These are phyloP conservation scores for Sympetrum striolatum DNA, from an alignment of 2,888 invertebrate species.

Conservation along the genomic window DNA sequence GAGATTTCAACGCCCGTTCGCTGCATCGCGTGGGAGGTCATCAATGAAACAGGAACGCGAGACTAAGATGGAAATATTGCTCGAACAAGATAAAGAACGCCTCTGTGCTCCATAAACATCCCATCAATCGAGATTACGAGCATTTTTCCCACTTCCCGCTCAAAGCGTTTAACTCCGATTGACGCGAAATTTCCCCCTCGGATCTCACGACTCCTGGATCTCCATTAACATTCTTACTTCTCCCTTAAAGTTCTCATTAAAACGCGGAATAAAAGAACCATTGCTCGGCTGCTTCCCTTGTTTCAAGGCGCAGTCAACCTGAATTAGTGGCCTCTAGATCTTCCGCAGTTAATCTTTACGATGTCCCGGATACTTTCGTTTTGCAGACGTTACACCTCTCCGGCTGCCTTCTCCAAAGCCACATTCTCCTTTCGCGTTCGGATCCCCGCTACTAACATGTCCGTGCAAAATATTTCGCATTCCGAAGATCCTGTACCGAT, in stretches of 20 bases:
- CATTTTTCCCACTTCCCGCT: neutral
- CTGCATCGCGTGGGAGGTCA: too few relatives aligned
- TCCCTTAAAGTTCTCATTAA: conserved; percentile 13
- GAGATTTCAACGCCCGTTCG: too few relatives aligned
- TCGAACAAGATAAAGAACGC: neutral
- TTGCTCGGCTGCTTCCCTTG: neutral
- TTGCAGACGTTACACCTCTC: neutral
- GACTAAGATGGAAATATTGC: neutral
- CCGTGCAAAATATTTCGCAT: too few relatives aligned
- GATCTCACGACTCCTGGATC: neutral
- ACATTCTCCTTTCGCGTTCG: neutral
- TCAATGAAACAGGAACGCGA: too few relatives aligned
- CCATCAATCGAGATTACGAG: neutral
- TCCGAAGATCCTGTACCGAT: too few relatives aligned
- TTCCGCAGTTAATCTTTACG: conserved; percentile 25
- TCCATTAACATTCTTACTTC: conserved; percentile 32
- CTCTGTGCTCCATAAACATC: neutral
- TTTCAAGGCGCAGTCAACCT: conserved; percentile 17
- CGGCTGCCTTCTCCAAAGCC: neutral
- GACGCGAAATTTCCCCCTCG: neutral
- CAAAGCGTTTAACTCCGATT: neutral
- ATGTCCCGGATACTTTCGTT: neutral
- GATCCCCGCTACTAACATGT: neutral
- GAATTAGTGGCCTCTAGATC: neutral
- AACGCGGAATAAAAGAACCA: neutral